Conservation (phyloP, 1,140 invertebrate species). For the Coenobita brevimanus region DNA sequence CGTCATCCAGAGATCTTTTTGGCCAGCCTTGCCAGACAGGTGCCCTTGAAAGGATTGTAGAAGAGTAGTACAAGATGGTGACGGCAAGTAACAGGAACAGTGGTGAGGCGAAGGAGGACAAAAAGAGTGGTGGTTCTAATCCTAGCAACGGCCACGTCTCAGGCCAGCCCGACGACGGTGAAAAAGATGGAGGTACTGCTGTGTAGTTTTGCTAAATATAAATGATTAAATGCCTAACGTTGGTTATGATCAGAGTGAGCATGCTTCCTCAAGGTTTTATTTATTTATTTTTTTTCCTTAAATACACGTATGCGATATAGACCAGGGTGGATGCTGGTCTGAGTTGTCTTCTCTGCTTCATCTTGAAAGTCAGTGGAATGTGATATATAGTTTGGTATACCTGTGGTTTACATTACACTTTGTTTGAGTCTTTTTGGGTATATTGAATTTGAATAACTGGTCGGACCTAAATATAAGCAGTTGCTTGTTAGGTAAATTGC, state of each 20-base stretch:
- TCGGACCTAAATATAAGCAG: too few relatives aligned
- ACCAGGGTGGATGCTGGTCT: too few relatives aligned
- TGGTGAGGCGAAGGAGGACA: conserved; percentile 36
- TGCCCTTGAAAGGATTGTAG: not conserved
- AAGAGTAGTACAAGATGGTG: conserved; percentile 13
- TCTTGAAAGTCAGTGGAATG: too few relatives aligned
- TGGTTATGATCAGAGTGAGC: not conserved
- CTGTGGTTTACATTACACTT: too few relatives aligned
- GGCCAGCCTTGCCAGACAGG: not conserved
- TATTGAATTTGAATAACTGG: too few relatives aligned
- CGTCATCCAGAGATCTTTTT: not conserved
- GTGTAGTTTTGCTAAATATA: not conserved
- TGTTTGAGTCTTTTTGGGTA: too few relatives aligned
- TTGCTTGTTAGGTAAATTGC: too few relatives aligned
- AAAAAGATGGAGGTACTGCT: conserved; percentile 13
- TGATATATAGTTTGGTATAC: too few relatives aligned
- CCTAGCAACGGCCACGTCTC: conserved; percentile 35
- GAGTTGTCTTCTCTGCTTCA: too few relatives aligned
- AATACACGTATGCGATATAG: too few relatives aligned
- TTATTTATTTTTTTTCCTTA: too few relatives aligned
- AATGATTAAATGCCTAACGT: not conserved
- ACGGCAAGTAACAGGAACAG: conserved; percentile 46
- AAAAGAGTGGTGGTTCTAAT: not conserved
- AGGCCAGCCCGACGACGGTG: conserved; percentile 5
- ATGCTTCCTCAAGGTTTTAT: too few relatives aligned